phyloP scores from a whole-genome alignment of 2,888 invertebrate species.

The Mycogona germanica region DNA sequence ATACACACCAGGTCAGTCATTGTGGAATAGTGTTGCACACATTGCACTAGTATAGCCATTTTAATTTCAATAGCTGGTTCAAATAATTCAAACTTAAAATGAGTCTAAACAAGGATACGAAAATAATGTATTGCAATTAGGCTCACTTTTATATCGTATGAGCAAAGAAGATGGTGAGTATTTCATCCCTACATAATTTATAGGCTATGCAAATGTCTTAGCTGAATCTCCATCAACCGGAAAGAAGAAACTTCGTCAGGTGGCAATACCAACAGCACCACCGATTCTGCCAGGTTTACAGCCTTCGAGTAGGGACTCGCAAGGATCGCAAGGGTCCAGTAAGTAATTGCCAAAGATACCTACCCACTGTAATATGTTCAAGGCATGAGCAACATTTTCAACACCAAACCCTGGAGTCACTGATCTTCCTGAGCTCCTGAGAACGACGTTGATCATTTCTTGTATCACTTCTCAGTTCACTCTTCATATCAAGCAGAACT shows the following conservation, averaged over 20 bases:
- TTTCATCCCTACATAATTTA: constrained; percentile 5
- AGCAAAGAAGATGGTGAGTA: no score
- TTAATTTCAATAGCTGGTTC: no score
- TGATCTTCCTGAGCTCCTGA: not conserved
- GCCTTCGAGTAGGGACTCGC: constrained; percentile 8
- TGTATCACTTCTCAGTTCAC: not conserved
- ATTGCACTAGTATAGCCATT: no score
- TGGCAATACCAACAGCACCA: constrained; percentile 18
- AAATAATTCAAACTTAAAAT: no score
- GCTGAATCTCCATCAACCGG: constrained; percentile 18
- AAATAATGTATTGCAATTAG: no score
- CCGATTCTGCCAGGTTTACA: constrained; percentile 6
- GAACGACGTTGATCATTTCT: not conserved
- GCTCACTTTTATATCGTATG: no score
- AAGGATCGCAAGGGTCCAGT: constrained; percentile 15
- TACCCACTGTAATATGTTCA: not conserved
- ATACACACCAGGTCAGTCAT: constrained; percentile 17
- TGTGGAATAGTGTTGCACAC: no score
- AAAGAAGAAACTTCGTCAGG: constrained; percentile 18
- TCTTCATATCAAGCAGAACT: constrained; percentile 4
- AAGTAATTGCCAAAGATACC: not conserved
- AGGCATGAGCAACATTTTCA: not conserved
- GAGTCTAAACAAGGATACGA: no score
- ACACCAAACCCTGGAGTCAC: not conserved
- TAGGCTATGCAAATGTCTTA: constrained; percentile 16